Evolutionary conservation across 2,888 invertebrate species (phyloP).

Genomic region (Zhuqinia jingwanae): DNA sequence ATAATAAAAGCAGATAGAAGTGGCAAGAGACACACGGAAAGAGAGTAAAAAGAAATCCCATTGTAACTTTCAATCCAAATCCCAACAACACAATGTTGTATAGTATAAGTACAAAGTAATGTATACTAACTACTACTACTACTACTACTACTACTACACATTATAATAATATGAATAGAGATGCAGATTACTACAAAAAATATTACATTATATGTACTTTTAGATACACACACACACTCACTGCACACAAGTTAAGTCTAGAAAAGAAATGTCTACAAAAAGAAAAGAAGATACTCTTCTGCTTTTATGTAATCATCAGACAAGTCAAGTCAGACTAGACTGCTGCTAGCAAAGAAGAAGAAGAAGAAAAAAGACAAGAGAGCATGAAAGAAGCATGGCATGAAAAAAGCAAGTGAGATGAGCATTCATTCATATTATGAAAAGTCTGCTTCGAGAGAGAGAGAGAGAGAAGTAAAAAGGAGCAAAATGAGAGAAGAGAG

Average conservation of each 20-base stretch:
- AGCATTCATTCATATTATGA: constrained; percentile 53
- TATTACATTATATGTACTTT: constrained; percentile 14
- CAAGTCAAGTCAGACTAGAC: not conserved
- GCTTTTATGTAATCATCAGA: constrained; percentile 10
- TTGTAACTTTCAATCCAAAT: no score
- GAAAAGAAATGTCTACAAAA: not conserved
- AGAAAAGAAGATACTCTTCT: not conserved
- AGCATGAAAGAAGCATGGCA: not conserved
- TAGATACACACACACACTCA: constrained; percentile 24
- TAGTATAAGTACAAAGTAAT: no score
- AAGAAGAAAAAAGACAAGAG: not conserved
- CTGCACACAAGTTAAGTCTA: constrained; percentile 2
- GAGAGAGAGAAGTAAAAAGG: constrained; percentile 35
- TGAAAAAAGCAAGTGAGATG: constrained; percentile 20
- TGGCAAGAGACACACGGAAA: no score
- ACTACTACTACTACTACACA: no score
- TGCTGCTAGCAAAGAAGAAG: no score
- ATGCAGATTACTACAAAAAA: not conserved
- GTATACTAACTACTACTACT: no score
- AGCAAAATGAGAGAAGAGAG: constrained; percentile 14
- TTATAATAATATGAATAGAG: not conserved
- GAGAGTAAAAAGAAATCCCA: no score
- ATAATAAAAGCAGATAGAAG: no score
- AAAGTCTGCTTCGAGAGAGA: no score
- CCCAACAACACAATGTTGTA: no score